Base-by-base conservation (phyloP, 2,888 invertebrate genomes). In the Erebia aethiops region DNA sequence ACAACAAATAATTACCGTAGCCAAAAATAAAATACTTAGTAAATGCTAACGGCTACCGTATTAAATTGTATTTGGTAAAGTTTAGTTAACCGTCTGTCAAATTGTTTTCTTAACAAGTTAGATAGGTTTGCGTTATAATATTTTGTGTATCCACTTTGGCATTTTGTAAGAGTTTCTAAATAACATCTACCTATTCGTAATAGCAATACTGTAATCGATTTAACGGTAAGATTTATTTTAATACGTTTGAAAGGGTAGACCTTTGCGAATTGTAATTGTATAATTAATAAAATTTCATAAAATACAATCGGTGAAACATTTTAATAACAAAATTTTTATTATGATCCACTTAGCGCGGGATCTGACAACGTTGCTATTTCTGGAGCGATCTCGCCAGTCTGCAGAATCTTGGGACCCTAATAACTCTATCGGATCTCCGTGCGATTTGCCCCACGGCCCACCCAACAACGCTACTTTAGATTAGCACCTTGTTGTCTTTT, bases 161-260 rank as follows among this genome's bases (percentile, higher is more conserved):
- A 52, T 73, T 72, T 73, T 73, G 73, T 60, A 73, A 73, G 65
- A 70, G 64, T 66, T 54, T 64, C 64, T 56, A 57, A 57, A 66
- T 66, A 65, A 66, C 66, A 66, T 54, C 56, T 54, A 56, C 56
- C 65, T 46, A 57, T 66, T 66, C 56, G 61, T 57, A 70, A 68
- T 62, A 16, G 73, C 57, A 67, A 62, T 72, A 67, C 67, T 61
- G 70, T 73, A 73, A 73, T 70, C 73, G 65, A 73, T 73, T 71
- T 73, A 71, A 68, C 73, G 68, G 43, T 68, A 64, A 70, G 61
- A 66, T 62, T 65, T 65, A 60, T 70, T 64, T 66, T 70, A 68
- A 68, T 60, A 64, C 61, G 64, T 67, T 70, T 54, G 61, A 68
- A 43, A 70, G 65, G 68, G 64, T 68, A 71, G 57, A 57, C 63